Evolutionary conservation across 2,113 vertebrate species (phyloP), one percentile per base, ranked within the genome.

Genomic region (Apodemus speciosus): DNA sequence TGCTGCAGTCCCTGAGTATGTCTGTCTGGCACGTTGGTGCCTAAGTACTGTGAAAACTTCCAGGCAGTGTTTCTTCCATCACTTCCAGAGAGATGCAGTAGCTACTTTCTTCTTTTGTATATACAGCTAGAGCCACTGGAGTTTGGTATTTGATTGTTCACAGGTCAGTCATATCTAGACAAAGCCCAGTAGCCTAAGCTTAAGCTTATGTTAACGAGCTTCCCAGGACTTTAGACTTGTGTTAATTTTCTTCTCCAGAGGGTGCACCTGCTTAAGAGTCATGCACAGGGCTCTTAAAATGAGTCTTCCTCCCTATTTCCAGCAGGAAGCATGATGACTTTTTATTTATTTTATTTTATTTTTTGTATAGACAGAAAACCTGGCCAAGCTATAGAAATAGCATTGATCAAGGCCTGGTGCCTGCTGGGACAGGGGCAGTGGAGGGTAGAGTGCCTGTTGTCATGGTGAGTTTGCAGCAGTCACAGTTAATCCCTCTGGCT

Each of bases 161-260:
- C 3, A 40, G 38, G 9, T 51, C 32, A 76, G 2, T 72, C 43
- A 64, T 68, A 58, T 3, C 40, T 4, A 35, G 4, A 51, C 68
- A 49, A 88, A 94, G 1, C 9, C 25, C n/a, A 81, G 76, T 60
- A 40, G 35, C 30, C 30, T 43, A 62, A 10, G 7, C 30, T n/a
- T 43, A 62, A 10, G 7, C 8, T 95, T 76, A 21, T 1, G 62
- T 35, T 51, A 51, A 68, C 68, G 23, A 68, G 20, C 18, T 68
- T 69, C 62, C 32, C 32, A 25, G 43, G 3, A 49, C 40, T 84
- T 84, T 35, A 32, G 30, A 9, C 40, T 35, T 66, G 30, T 66
- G 64, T 43, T 77, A 85, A 85, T 75, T 30, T 72, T 23, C 68
- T 71, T 85, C 79, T 72, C 21, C 43, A 72, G 90, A 30, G n/a